phyloP scores from a whole-genome alignment of 2,888 invertebrate species.

The Drosophila fulvimacula region DNA sequence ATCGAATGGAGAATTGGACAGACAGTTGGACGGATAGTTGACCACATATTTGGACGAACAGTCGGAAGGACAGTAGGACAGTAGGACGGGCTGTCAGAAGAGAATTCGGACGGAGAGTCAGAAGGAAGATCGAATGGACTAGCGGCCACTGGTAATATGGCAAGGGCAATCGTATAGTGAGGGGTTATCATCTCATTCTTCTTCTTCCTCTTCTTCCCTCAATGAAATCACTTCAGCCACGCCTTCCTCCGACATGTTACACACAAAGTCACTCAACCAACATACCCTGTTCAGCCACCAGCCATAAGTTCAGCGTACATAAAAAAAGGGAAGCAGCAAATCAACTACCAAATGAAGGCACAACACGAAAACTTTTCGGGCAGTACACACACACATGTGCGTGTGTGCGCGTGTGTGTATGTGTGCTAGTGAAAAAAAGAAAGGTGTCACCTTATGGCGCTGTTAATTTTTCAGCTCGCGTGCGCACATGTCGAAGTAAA shows the following conservation, averaged over 20 bases:
- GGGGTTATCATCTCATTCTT: too few species aligned
- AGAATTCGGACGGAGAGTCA: not conserved
- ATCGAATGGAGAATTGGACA: not conserved
- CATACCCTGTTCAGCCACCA: not conserved
- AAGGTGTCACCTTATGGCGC: slow-evolving; percentile 66
- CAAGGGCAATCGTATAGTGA: too few species aligned
- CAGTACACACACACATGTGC: slow-evolving; percentile 25
- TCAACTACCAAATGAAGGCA: slow-evolving; percentile 60
- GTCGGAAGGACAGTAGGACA: not conserved
- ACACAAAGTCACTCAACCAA: not conserved
- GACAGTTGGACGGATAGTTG: not conserved
- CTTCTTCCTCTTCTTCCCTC: too few species aligned
- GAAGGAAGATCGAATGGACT: not conserved
- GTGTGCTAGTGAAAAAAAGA: slow-evolving; percentile 50
- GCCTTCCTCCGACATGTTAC: too few species aligned
- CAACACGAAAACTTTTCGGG: slow-evolving; percentile 36
- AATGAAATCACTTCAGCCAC: too few species aligned
- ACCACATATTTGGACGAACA: not conserved
- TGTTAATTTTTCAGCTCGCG: slow-evolving; percentile 56
- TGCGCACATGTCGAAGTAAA: slow-evolving; percentile 9
- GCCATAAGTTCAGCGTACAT: too few species aligned
- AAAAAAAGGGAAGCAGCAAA: slow-evolving; percentile 62
- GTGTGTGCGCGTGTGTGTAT: not conserved
- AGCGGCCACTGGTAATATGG: too few species aligned
- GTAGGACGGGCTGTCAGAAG: not conserved